Conservation (phyloP, 2,888 invertebrate species). For the Helicoverpa assulta region DNA sequence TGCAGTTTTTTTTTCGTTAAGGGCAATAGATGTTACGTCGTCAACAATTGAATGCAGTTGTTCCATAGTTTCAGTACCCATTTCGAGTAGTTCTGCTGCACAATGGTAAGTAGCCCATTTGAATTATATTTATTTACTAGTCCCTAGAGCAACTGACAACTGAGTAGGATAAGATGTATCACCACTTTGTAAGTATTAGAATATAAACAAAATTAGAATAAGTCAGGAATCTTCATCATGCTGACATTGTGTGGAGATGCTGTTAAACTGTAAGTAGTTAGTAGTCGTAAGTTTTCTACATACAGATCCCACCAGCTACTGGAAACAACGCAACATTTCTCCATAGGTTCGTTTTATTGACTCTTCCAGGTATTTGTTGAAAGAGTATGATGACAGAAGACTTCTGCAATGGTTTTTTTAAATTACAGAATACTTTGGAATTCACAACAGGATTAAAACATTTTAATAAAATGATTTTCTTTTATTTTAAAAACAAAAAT, state of each 20-base stretch:
- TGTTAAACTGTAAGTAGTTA: slow-evolving; percentile 45
- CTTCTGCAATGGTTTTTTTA: slow-evolving; percentile 49
- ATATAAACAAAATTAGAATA: slow-evolving; percentile 27
- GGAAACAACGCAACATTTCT: slow-evolving; percentile 7
- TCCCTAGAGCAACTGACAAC: slow-evolving; percentile 27
- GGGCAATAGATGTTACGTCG: slow-evolving; percentile 14
- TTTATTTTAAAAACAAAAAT: slow-evolving; percentile 29
- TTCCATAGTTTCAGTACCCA: slow-evolving; percentile 23
- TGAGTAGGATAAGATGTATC: slow-evolving; percentile 31
- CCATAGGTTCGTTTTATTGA: slow-evolving; percentile 37
- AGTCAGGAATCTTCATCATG: slow-evolving; percentile 11
- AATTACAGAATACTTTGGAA: slow-evolving; percentile 53
- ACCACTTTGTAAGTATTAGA: slow-evolving; percentile 56
- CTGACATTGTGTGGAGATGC: slow-evolving; percentile 6
- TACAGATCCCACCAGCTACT: slow-evolving; percentile 20
- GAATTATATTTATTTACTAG: slow-evolving; percentile 39
- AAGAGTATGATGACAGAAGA: slow-evolving; percentile 51
- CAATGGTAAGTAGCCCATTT: slow-evolving; percentile 52
- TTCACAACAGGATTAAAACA: slow-evolving; percentile 53
- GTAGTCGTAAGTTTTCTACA: slow-evolving; percentile 16
- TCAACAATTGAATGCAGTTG: slow-evolving; percentile 1
- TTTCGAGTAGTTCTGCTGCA: slow-evolving; percentile 31
- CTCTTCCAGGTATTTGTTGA: slow-evolving; percentile 52
- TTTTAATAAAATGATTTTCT: slow-evolving; percentile 35
- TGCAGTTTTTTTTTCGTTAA: slow-evolving; percentile 15